Percentiles rank a stretch among this genome's conserved stretches.
phyloP scores from a whole-genome alignment of 53 echinoderm and acorn worm genomes.

The Mesocentrotus franciscanus region DNA sequence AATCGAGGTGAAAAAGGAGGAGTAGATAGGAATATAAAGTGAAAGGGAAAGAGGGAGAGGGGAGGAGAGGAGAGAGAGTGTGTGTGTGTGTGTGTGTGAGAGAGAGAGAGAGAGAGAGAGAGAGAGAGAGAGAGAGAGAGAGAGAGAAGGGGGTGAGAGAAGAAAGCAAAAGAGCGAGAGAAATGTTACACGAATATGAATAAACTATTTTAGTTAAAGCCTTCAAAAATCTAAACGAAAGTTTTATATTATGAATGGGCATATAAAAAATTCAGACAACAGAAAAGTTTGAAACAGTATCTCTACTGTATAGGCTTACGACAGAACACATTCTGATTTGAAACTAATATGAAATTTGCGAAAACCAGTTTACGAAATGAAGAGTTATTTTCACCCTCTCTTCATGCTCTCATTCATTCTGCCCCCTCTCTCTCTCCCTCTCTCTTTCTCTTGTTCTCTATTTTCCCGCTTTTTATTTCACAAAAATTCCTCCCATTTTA shows the following conservation, averaged over 20 bases:
- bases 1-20: background rate
- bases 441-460: background rate
- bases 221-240: too few species aligned
- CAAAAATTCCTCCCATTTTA: background rate
- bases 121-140: background rate
- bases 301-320: background rate
- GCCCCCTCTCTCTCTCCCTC: background rate
- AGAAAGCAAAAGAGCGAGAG: background rate
- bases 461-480: slow-evolving; percentile 1
- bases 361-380: slow-evolving; percentile 42
- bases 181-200: background rate
- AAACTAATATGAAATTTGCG: slow-evolving; percentile 23
- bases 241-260: too few species aligned
- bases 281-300: background rate
- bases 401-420: background rate
- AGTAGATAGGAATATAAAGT: background rate
- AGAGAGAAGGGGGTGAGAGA: background rate
- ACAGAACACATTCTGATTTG: background rate
- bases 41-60: background rate
- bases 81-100: too few species aligned
- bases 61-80: too few species aligned
- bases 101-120: background rate
- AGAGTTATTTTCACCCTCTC: slow-evolving; percentile 17
- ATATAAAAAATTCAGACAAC: background rate
- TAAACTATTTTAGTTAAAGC: background rate